Base-by-base conservation (phyloP, 2,797 vertebrate genomes). In the Cheirogaleus major region DNA sequence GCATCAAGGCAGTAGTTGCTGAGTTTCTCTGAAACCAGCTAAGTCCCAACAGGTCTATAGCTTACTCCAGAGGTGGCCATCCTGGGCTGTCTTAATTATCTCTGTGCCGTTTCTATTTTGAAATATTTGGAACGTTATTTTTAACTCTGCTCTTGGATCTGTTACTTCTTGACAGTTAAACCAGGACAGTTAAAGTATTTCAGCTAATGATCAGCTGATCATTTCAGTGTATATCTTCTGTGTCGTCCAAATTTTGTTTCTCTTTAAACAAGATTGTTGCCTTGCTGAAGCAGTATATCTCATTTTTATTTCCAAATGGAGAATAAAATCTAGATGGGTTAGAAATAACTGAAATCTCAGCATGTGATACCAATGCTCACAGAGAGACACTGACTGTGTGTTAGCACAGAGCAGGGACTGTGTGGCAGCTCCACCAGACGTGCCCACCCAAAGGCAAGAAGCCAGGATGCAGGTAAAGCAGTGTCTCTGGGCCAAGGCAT, bases 51-150 rank as follows among this genome's bases (percentile, higher is more conserved):
- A 57, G 48, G 41, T 43, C 52, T 52, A 32, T 89, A 35, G 92
- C 30, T 93, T 85, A 59, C 61, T 89, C 63, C 41, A 52, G 87
- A 89, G 43, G 69, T 82, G 83, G 63, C 73, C 50, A 35, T 85
- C 43, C 63, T 43, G 30, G 5, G 27, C 38, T 83, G 27, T 89
- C 93, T 95, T 93, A 91, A 93, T 98, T 89, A 96, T 86, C 95
- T 91, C 89, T 4, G 2, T 75, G 45, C 63, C 35, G 7, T 91
- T 96, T 94, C 59, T 52, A 91, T 83, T 94, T 95, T 83, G 95
- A 96, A 95, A 89, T 91, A 86, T 59, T 92, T 93, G 91, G 38
- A 69, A 85, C 50, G 23, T 65, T 94, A 84, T 95, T 95, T 94
- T 97, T 75, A 61, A 91, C 73, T 79, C 27, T 95, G 41, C 1